Evolutionary conservation across 2,797 vertebrate species (phyloP).

Genomic region (Oryzias sinensis): DNA sequence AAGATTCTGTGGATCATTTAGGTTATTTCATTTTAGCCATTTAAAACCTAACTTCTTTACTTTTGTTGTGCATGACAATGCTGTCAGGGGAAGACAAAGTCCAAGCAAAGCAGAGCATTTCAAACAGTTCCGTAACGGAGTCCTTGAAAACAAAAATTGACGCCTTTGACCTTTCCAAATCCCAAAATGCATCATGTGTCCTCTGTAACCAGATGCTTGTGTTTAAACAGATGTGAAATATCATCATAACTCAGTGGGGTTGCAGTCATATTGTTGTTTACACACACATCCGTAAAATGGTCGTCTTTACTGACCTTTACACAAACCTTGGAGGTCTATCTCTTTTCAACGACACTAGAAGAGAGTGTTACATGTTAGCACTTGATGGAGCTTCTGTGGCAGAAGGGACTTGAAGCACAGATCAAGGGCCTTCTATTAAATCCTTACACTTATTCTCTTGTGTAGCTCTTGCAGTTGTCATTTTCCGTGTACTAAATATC

Average conservation of each 20-base stretch:
- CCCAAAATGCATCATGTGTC: neutral
- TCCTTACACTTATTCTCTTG: conserved; percentile 28
- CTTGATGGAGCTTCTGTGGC: conserved; percentile 1
- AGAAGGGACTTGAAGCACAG: conserved; percentile 44
- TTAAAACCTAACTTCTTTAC: too few species aligned
- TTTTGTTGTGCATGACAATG: neutral
- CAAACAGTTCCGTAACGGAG: neutral
- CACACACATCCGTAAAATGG: conserved; percentile 21
- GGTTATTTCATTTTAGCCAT: too few species aligned
- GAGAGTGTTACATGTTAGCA: conserved; percentile 11
- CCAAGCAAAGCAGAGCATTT: too few species aligned
- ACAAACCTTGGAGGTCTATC: conserved; percentile 15
- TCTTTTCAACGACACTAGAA: conserved; percentile 37
- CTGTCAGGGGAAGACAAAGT: neutral
- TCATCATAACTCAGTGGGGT: conserved; percentile 5
- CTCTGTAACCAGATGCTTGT: conserved; percentile 7
- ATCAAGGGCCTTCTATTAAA: conserved; percentile 28
- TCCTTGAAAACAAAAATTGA: too few species aligned
- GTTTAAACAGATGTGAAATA: conserved; percentile 2
- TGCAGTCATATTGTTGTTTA: neutral
- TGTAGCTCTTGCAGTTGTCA: conserved; percentile 33
- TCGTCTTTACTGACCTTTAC: conserved; percentile 47
- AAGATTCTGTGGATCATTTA: too few species aligned
- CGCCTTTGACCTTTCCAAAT: neutral
- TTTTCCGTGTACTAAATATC: conserved; percentile 44